Percentiles rank a stretch among this genome's conserved stretches.
These are phyloP conservation scores for Coluber constrictor DNA, from an alignment of 2,797 vertebrate species.

Conservation along the genomic window DNA sequence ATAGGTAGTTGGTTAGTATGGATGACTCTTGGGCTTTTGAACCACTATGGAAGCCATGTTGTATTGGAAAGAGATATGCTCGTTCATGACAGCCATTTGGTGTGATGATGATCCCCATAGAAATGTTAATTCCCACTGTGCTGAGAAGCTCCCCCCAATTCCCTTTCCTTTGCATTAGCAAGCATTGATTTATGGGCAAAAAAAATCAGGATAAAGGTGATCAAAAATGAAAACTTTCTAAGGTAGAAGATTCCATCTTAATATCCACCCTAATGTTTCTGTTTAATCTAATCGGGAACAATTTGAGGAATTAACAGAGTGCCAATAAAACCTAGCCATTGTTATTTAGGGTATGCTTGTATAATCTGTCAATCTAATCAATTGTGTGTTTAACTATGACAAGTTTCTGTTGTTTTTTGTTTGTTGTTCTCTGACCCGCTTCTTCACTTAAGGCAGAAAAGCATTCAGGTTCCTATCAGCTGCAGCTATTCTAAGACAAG, in stretches of 20 bases:
- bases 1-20: not conserved
- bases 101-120: not conserved
- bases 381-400: not conserved
- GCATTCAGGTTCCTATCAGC: not conserved
- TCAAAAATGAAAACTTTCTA: not conserved
- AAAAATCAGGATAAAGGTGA: not conserved
- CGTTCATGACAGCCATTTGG: not conserved
- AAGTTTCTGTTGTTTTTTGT: not conserved
- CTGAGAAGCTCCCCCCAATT: not conserved
- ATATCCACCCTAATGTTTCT: not conserved
- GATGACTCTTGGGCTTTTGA: not conserved
- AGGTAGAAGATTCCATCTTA: not conserved
- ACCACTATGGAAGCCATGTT: not conserved
- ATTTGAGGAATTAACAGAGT: conserved; percentile 6
- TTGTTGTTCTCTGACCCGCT: not conserved
- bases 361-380: not conserved
- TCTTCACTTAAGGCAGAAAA: not conserved
- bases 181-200: not conserved
- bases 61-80: not conserved
- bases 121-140: not conserved
- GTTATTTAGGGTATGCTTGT: not conserved
- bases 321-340: not conserved
- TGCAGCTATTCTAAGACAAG: not conserved
- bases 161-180: not conserved
- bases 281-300: conserved; percentile 11